Conservation (phyloP, 2,888 invertebrate genomes). For the Chaetogeoica ovagalla region DNA sequence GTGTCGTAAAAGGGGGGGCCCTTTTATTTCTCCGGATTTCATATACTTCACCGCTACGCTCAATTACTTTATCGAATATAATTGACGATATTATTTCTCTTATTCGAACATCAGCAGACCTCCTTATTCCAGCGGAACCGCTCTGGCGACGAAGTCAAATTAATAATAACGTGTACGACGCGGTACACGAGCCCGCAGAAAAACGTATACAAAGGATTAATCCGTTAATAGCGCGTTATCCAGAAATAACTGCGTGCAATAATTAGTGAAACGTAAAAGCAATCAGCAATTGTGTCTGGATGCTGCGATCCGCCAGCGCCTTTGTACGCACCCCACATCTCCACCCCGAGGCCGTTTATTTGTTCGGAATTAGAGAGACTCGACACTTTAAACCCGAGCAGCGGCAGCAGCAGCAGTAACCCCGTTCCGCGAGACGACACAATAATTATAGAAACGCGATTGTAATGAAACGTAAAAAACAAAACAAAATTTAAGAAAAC, state of each 20-base stretch:
- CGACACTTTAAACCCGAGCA: slow-evolving; percentile 23
- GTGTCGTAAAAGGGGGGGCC: too few species aligned
- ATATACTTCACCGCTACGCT: too few species aligned
- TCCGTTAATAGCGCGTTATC: not conserved
- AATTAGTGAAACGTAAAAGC: slow-evolving; percentile 46
- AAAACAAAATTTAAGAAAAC: not conserved
- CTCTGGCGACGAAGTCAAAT: too few species aligned
- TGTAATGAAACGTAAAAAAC: not conserved
- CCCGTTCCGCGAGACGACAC: slow-evolving; percentile 5
- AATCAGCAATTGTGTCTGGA: slow-evolving; percentile 41
- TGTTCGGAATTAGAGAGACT: slow-evolving; percentile 31
- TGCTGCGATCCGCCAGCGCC: slow-evolving; percentile 10
- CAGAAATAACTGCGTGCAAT: slow-evolving; percentile 29
- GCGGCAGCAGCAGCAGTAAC: too few species aligned
- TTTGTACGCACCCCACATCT: not conserved
- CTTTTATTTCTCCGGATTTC: too few species aligned
- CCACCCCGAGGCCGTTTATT: slow-evolving; percentile 24
- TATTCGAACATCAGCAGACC: too few species aligned
- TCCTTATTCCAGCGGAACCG: too few species aligned
- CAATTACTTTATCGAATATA: too few species aligned
- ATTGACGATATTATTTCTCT: too few species aligned
- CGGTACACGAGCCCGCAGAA: not conserved
- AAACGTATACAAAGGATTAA: slow-evolving; percentile 11
- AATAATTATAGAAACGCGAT: not conserved
- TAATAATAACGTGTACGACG: too few species aligned